Conservation (phyloP, 2,113 vertebrate species). For the Poecile atricapillus region DNA sequence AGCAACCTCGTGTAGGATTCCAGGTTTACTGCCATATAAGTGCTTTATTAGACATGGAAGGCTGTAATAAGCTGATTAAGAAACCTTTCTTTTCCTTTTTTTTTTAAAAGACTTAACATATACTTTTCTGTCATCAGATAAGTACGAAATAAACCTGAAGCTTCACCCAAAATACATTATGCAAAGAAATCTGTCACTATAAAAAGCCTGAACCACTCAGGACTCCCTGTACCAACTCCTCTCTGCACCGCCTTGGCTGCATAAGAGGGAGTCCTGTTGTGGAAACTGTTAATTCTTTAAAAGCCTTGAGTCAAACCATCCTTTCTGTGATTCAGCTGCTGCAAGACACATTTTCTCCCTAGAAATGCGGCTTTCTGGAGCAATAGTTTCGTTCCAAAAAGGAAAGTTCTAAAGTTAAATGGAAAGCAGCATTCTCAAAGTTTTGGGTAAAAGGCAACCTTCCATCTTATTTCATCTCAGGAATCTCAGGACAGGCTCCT, state of each 20-base stretch:
- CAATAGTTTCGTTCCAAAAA: not conserved
- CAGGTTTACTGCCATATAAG: conserved; percentile 51
- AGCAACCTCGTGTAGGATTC: conserved; percentile 39
- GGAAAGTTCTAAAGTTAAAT: not conserved
- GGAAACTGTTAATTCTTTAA: not conserved
- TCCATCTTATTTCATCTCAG: not conserved
- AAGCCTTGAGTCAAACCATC: conserved; percentile 13
- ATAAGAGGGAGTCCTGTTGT: not conserved
- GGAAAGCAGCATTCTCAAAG: not conserved
- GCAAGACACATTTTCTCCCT: not conserved
- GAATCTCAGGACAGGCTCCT: not conserved
- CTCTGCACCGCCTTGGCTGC: not conserved
- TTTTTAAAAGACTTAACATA: conserved; percentile 25
- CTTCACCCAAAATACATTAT: conserved; percentile 15
- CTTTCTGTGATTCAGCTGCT: not conserved
- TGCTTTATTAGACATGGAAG: conserved; percentile 47
- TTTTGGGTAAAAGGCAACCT: not conserved
- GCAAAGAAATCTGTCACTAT: conserved; percentile 3
- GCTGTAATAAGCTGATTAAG: conserved; percentile 66
- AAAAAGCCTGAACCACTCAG: not conserved
- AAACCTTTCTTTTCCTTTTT: not conserved
- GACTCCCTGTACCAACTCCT: not conserved
- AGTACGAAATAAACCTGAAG: conserved; percentile 33
- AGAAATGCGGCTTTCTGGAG: not conserved
- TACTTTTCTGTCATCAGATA: conserved; percentile 58